Evolutionary conservation across 2,797 vertebrate species (phyloP), one percentile per base, ranked within the genome.

Genomic region (Varecia variegata): DNA sequence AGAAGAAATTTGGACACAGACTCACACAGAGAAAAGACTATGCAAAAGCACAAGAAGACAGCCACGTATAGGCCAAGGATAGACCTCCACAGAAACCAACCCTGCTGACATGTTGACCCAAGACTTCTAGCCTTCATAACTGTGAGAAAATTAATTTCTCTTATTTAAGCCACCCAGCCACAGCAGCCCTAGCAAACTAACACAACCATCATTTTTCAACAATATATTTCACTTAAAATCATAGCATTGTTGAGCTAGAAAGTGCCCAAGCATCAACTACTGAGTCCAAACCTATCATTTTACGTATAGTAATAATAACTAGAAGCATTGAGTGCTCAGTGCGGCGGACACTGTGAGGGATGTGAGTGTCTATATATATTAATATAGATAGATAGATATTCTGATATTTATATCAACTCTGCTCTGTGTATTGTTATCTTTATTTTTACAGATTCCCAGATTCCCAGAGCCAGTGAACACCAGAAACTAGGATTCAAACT

Each of bases 141-240:
- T 38, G 7, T 70, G 43, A 83, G 70, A 87, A 91, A 77, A 93
- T 73, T 23, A 27, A 73, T 91, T 35, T 73, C 74, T 50, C 3
- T 47, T 58, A 7, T 65, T 80, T 86, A 86, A 91, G 15, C 13
- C 8, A 47, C 17, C 1, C 25, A 20, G 32, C 21, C 4, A 58
- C 4, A 47, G 7, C 32, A 93, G 43, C 47, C 47, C 15, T 43
- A 27, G 25, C n/a, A 91, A 73, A 81, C 47, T 77, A 76, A 92
- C 21, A 47, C 7, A 62, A 56, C 12, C 45, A 56, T 81, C 40
- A 32, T 65, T 90, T 93, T 76, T 92, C 74, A 76, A 40, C 23
- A 50, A n/a, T 71, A 15, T 50, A 47, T 32, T 93, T 90, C 74
- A 88, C n/a, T 92, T 89, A 58, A 93, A 92, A 90, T 52, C 54